Evolutionary conservation across 2,888 invertebrate species (phyloP).

Genomic region (Pteria penguin): DNA sequence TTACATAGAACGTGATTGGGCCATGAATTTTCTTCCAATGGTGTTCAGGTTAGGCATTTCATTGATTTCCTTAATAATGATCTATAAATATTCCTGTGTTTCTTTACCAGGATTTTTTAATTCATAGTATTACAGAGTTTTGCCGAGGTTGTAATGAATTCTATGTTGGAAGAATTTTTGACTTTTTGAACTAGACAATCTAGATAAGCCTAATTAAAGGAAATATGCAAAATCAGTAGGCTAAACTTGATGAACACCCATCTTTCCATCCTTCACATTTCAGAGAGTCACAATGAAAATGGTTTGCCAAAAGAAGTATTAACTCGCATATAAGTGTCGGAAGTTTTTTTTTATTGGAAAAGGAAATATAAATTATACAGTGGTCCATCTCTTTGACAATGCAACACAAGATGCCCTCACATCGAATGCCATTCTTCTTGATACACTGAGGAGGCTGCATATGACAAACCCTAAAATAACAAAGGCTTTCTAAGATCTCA

Average conservation of each 20-base stretch:
- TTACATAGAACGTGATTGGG: slow-evolving; percentile 21
- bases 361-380: not conserved
- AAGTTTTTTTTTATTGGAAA: not conserved
- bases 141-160: too few relatives aligned
- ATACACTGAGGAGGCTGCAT: not conserved
- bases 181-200: too few relatives aligned
- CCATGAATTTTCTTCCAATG: slow-evolving; percentile 28
- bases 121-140: too few relatives aligned
- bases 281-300: slow-evolving; percentile 2
- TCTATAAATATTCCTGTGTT: too few relatives aligned
- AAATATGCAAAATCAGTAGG: too few relatives aligned
- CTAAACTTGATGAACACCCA: too few relatives aligned
- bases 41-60: slow-evolving; percentile 1
- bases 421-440: slow-evolving; percentile 14
- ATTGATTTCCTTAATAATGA: too few relatives aligned
- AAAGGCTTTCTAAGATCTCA: slow-evolving; percentile 30
- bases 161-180: too few relatives aligned
- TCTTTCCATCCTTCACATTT: not conserved
- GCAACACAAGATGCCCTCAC: slow-evolving; percentile 24
- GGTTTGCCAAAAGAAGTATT: slow-evolving; percentile 3
- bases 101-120: too few relatives aligned
- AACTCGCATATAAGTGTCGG: slow-evolving; percentile 12
- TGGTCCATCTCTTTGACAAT: slow-evolving; percentile 25
- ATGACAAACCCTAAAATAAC: slow-evolving; percentile 1
- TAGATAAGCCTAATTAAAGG: too few relatives aligned